Conservation (phyloP, 2,888 invertebrate species). For the Tiliacea aurago region DNA sequence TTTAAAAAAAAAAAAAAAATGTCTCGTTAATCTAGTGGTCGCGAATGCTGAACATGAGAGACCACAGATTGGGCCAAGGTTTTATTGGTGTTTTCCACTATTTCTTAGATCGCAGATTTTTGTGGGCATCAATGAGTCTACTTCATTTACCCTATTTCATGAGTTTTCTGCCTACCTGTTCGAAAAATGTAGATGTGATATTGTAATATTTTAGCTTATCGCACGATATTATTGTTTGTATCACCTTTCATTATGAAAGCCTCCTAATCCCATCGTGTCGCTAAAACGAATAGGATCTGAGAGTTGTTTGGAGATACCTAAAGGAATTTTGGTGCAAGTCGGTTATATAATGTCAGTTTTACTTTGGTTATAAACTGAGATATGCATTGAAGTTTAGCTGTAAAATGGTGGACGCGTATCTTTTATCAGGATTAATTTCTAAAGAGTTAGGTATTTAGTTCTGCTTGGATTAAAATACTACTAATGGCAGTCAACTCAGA, state of each 20-base stretch:
- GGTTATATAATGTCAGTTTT: constrained; percentile 31
- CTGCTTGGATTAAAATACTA: background rate
- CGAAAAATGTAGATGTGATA: background rate
- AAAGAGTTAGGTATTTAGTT: constrained; percentile 5
- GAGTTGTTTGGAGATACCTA: constrained; percentile 27
- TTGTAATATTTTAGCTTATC: background rate
- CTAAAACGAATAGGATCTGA: constrained; percentile 27
- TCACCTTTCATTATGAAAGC: background rate
- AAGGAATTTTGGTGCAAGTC: constrained; percentile 29
- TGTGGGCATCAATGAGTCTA: background rate
- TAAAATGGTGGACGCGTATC: constrained; percentile 18
- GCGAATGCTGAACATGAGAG: background rate
- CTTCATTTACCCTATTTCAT: background rate
- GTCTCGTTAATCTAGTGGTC: background rate
- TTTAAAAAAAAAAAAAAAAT: no score
- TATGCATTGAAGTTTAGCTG: constrained; percentile 34
- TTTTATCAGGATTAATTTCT: background rate
- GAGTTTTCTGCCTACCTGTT: no score
- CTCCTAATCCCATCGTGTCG: background rate
- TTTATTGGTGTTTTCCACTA: background rate
- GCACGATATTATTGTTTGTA: background rate
- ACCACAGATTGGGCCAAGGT: background rate
- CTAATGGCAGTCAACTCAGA: background rate
- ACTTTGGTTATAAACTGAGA: constrained; percentile 40
- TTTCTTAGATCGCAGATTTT: background rate